phyloP scores from a whole-genome alignment of 2,797 vertebrate genomes.

The Hemitrygon akajei region DNA sequence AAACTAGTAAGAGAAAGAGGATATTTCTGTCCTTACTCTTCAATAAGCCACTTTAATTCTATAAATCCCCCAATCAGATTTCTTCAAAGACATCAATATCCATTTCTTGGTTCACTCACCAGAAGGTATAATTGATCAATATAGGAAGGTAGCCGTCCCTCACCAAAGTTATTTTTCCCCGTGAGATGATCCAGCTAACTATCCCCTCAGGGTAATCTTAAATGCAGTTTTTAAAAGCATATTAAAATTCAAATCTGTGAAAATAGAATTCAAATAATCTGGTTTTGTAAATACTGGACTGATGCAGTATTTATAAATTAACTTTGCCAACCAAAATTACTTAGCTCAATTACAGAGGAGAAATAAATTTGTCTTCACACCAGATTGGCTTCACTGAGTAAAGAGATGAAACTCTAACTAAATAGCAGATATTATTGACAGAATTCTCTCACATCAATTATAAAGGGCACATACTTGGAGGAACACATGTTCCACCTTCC shows the following conservation, averaged over 20 bases:
- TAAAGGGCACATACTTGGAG: neutral
- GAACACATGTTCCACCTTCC: neutral
- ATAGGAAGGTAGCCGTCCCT: neutral
- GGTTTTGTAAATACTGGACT: neutral
- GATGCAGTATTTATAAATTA: neutral
- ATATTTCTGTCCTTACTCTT: neutral
- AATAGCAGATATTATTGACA: neutral
- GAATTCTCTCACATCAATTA: neutral
- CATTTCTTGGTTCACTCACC: neutral
- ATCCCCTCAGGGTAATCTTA: neutral
- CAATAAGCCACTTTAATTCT: neutral
- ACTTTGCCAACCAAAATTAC: neutral
- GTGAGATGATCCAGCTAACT: slow-evolving; percentile 2
- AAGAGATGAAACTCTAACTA: neutral
- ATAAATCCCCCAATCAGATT: neutral
- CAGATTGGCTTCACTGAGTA: neutral
- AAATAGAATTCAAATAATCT: neutral
- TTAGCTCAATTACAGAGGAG: neutral
- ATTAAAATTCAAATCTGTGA: neutral
- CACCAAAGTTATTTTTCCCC: neutral
- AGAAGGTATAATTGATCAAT: neutral
- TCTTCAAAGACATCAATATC: neutral
- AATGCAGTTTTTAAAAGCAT: neutral
- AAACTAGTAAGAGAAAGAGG: neutral
- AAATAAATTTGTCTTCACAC: neutral